Evolutionary conservation across 1,140 invertebrate genomes (phyloP).

Genomic region (Nixonia krombeini): DNA sequence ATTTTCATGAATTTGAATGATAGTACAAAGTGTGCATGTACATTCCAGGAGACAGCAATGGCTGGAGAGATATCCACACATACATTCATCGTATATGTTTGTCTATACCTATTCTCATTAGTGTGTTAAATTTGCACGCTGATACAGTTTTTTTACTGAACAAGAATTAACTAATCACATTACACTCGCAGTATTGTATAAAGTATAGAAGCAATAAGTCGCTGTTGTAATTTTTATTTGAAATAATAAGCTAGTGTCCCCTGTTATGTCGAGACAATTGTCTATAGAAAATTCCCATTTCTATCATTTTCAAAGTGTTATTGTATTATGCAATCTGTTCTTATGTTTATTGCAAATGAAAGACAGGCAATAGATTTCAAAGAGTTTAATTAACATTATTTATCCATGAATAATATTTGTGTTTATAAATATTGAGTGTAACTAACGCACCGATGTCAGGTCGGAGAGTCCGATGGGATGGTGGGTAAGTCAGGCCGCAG

Average conservation of each 20-base stretch:
- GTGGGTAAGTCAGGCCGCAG: conserved; percentile 69
- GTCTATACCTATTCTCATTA: conserved; percentile 61
- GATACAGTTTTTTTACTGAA: conserved; percentile 12
- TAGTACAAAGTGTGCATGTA: conserved; percentile 54
- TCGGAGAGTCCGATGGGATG: conserved; percentile 69
- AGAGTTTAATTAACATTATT: background rate
- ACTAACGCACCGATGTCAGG: conserved; percentile 65
- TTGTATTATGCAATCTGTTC: no score
- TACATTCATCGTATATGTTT: conserved; percentile 63
- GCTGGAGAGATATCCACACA: conserved; percentile 62
- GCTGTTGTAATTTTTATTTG: no score
- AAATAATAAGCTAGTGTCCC: no score
- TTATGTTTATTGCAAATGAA: conserved; percentile 1
- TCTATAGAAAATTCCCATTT: no score
- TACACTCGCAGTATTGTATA: no score
- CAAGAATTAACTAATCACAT: conserved; percentile 6
- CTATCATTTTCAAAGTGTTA: no score
- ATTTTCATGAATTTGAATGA: conserved; percentile 5
- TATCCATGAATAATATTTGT: no score
- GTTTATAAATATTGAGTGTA: conserved; percentile 53
- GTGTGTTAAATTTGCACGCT: conserved; percentile 53
- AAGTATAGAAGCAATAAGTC: no score
- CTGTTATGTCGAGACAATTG: no score
- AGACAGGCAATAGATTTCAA: conserved; percentile 1
- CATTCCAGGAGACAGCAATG: conserved; percentile 63